phyloP scores from a whole-genome alignment of 2,888 invertebrate species.

The Drosophila stalkeri region DNA sequence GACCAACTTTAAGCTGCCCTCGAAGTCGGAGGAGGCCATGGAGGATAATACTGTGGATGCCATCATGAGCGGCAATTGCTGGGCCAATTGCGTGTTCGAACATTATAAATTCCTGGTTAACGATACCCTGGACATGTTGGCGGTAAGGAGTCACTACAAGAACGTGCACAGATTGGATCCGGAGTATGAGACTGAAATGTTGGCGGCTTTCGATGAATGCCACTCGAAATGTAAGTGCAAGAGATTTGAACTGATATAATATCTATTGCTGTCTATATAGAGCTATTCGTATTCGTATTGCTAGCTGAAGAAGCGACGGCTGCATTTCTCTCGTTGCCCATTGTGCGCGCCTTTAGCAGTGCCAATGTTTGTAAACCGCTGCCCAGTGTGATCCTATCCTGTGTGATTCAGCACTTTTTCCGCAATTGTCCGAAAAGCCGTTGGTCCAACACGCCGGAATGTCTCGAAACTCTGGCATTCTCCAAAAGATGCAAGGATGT shows the following conservation, averaged over 20 bases:
- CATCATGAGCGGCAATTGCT: constrained; percentile 63
- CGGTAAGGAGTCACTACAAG: constrained; percentile 59
- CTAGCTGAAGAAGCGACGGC: constrained; percentile 60
- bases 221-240: constrained; percentile 57
- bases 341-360: constrained; percentile 48
- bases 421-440: constrained; percentile 73
- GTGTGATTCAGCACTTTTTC: constrained; percentile 71
- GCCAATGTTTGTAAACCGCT: constrained; percentile 57
- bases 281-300: background rate
- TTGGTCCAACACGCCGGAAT: constrained; percentile 71
- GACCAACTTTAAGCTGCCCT: constrained; percentile 66
- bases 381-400: constrained; percentile 71
- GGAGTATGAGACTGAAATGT: constrained; percentile 74
- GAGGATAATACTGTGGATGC: constrained; percentile 69
- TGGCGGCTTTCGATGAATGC: constrained; percentile 63
- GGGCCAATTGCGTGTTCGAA: constrained; percentile 72
- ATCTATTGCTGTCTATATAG: too few relatives aligned
- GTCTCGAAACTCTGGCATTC: constrained; percentile 65
- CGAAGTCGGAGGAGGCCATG: constrained; percentile 60
- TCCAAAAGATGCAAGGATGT: constrained; percentile 73
- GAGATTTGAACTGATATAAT: background rate
- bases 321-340: constrained; percentile 43
- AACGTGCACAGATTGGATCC: constrained; percentile 58
- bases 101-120: constrained; percentile 57
- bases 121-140: constrained; percentile 59